Evolutionary conservation across 2,888 invertebrate species (phyloP), one percentile per base, ranked within the genome.

Genomic region (Drosophila leonis): DNA sequence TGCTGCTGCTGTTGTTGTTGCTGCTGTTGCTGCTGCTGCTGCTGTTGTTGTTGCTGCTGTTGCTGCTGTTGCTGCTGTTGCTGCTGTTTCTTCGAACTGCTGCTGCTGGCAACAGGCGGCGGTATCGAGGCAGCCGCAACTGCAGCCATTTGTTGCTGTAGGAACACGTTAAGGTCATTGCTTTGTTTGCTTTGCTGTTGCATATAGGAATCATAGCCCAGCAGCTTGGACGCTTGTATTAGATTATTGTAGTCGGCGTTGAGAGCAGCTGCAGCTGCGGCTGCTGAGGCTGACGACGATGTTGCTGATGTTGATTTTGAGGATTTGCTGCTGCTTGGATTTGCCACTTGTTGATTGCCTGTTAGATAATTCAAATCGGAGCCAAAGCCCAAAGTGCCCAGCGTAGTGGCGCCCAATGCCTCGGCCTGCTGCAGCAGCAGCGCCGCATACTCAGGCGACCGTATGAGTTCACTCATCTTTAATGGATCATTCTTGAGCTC

Each of bases 361-460:
- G 92, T 90, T 35, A 93, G 69, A 69, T 92, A 92, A 33, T 92
- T 92, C 46, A 93, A 92, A 66, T 93, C 93, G 4, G 91, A 81
- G 2, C 92, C 92, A 72, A 93, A 92, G 7, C 93, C 93, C 18
- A 93, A 67, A 0, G 93, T 92, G 9, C 93, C 93, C 52, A 93
- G 70, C 4, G 93, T 93, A 2, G 93, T 92, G 29, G 93, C 93
- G 0, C 93, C 93, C 64, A 93, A 69, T 1, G 93, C 93, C 65
- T 93, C 93, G 0, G 93, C 93, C 72, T 93, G 93, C 67, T 93
- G 93, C 65, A 93, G 72, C 41, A 93, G 70, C 18, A 93, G 73
- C 0, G 93, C 92, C 0, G 93, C 93, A 70, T 93, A 93, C 68
- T 93, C 93, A 1, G 93, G 93, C 7, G 93, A 93, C 0, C 93